Base-by-base conservation (phyloP, 2,797 vertebrate species). In the Crenichthys baileyi region DNA sequence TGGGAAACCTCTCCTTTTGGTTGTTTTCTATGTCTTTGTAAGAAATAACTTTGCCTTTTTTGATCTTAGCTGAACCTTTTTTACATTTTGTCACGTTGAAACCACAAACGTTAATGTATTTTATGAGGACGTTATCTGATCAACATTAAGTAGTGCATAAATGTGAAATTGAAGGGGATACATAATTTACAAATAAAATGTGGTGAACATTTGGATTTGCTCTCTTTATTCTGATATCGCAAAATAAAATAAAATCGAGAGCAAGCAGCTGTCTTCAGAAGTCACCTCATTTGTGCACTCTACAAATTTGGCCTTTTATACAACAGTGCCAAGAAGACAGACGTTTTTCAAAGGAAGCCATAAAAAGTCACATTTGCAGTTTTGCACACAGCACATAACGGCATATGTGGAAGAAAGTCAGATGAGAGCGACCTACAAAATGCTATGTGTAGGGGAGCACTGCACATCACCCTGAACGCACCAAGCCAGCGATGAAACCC, bases 1-100 rank as follows among this genome's bases (percentile, higher is more conserved):
- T 89, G 65, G 82, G 79, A 91, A 84, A 80, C 58, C 71, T 39
- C 29, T 79, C 61, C 36, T 79, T 75, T 80, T 7, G 16, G n/a
- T 84, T 60, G 31, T 84, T 86, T 71, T 87, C 56, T 8, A 1
- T 31, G 72, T 58, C 73, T 75, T 78, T 65, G 80, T 81, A 70
- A 58, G 61, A 29, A 86, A 84, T 1, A 70, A 74, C 61, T 90
- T 89, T 84, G 39, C 58, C 76, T 0, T 36, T 75, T 74, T 15
- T 60, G 2, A 82, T 76, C 79, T 48, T 4, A 83, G 74, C 7
- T 24, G 18, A 70, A 48, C 67, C 7, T 26, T 26, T 46, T 46
- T 7, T 46, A 70, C 22, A 44, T 68, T 68, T 44, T 12, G 24
- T 24, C 50, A 9, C 8, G 2, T 56, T 56, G 9, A 56, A 60